Evolutionary conservation across 2,797 vertebrate species (phyloP).

Genomic region (Acanthopagrus latus): DNA sequence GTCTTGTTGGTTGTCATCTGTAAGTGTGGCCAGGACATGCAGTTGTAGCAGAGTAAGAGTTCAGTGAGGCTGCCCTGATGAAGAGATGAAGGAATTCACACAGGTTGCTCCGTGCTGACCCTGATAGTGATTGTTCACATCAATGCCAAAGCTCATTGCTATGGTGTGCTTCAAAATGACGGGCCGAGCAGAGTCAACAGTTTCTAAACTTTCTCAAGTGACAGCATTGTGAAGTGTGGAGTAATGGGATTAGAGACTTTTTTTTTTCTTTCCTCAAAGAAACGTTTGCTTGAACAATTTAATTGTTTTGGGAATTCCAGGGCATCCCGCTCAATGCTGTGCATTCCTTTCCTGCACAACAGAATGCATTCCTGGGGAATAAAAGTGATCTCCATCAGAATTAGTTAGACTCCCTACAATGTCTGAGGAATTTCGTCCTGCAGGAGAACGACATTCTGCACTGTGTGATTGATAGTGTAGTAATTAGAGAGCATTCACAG

Average conservation of each 20-base stretch:
- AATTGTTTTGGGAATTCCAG: slow-evolving; percentile 78
- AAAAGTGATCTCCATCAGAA: slow-evolving; percentile 82
- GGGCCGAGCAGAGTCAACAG: slow-evolving; percentile 51
- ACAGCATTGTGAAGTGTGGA: slow-evolving; percentile 66
- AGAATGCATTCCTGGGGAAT: slow-evolving; percentile 82
- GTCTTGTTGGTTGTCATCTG: slow-evolving; percentile 24
- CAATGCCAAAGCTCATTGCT: slow-evolving; percentile 52
- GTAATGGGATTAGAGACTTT: slow-evolving; percentile 69
- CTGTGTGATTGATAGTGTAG: slow-evolving; percentile 79
- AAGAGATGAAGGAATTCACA: slow-evolving; percentile 66
- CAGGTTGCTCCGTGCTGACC: slow-evolving; percentile 60
- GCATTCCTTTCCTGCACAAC: slow-evolving; percentile 74
- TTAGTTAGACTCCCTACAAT: slow-evolving; percentile 73
- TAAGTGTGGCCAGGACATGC: slow-evolving; percentile 46
- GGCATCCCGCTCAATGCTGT: slow-evolving; percentile 68
- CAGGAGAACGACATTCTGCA: slow-evolving; percentile 63
- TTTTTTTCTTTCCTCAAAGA: slow-evolving; percentile 59
- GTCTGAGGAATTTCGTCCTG: slow-evolving; percentile 75
- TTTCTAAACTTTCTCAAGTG: slow-evolving; percentile 63
- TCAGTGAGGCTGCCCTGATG: slow-evolving; percentile 52
- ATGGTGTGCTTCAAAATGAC: slow-evolving; percentile 48
- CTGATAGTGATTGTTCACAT: slow-evolving; percentile 64
- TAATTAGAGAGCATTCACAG: slow-evolving; percentile 68
- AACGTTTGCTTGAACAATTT: slow-evolving; percentile 78
- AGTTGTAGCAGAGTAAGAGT: slow-evolving; percentile 17